Base-by-base conservation (phyloP, 53 echinoderm and acorn worm genomes). In the Stichopus horrens region DNA sequence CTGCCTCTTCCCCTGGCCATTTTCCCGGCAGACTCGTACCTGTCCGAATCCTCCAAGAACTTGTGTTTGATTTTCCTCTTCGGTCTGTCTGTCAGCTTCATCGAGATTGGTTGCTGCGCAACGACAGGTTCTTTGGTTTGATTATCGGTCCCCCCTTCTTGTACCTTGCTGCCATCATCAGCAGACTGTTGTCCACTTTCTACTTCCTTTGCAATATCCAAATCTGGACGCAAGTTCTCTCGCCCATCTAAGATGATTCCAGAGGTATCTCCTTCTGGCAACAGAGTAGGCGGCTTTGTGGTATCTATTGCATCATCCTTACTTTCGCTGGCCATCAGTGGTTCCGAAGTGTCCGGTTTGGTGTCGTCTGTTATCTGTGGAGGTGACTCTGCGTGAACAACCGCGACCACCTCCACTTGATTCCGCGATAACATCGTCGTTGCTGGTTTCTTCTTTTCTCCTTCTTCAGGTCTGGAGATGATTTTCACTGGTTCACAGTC, bases 61-160 rank as follows among this genome's bases (percentile, higher is more conserved):
- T 87, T 87, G 87, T 87, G 87, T 21, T 87, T 87, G 74, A 87
- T 87, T 55, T 87, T 87, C 75, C 87, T 74, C 51, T 75, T 87
- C 19, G 87, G 87, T 13, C 87, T 55, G 14, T 85, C 21, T 9
- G 66, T 53, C 21, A 85, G 66, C 51, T 85, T 85, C 9, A 10
- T 52, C 21, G 77, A 10, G 10, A 23, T 51, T 3, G 77, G 77
- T 13, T 23, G 77, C 77, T 76, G 23, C 0, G 77, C 71, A 71
- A 71, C 5, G 71, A 7, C 71, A 18, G 6, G 16, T 71, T 71
- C 71, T 18, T 13, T 71, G 7, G 6, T 16, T 18, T 13, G 14
- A 5, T 5, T 71, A 18, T 18, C 18, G 4, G 71, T 71, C 7
- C 6, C 19, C 0, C 18, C 71, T 19, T 4, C 71, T 71, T 71